Evolutionary conservation across 1,140 invertebrate species (phyloP).

Genomic region (Drosophila pseudoananassae): DNA sequence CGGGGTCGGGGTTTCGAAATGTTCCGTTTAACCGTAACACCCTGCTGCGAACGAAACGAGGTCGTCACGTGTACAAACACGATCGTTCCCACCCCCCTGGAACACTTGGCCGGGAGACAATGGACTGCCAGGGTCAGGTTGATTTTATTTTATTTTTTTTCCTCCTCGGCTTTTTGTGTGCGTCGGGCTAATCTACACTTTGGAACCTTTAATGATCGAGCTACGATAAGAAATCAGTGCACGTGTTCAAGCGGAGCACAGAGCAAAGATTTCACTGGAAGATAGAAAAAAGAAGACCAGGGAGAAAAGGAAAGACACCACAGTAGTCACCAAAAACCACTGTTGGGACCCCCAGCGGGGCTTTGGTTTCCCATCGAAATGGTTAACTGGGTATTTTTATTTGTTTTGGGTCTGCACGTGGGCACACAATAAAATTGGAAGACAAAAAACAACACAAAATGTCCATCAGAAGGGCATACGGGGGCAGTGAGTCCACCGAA

Average conservation of each 20-base stretch:
- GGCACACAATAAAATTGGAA: slow-evolving; percentile 53
- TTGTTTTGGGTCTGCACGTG: slow-evolving; percentile 70
- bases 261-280: slow-evolving; percentile 61
- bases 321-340: slow-evolving; percentile 61
- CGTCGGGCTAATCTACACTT: slow-evolving; percentile 68
- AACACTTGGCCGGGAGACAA: slow-evolving; percentile 48
- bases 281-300: slow-evolving; percentile 27
- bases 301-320: slow-evolving; percentile 51
- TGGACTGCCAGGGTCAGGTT: slow-evolving; percentile 68
- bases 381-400: slow-evolving; percentile 59
- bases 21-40: slow-evolving; percentile 40
- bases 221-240: slow-evolving; percentile 76
- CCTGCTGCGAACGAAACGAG: slow-evolving; percentile 70
- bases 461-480: slow-evolving; percentile 48
- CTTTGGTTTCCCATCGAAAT: slow-evolving; percentile 73
- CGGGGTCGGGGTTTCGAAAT: slow-evolving; percentile 47
- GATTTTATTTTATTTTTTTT: slow-evolving; percentile 50
- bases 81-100: slow-evolving; percentile 39
- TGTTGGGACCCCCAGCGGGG: slow-evolving; percentile 67
- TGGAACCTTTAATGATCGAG: slow-evolving; percentile 69
- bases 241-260: slow-evolving; percentile 64
- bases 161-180: slow-evolving; percentile 41
- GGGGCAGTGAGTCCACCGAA: slow-evolving; percentile 73
- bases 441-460: slow-evolving; percentile 29
- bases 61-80: slow-evolving; percentile 78